Evolutionary conservation across 2,888 invertebrate genomes (phyloP).

Genomic region (Tryphoninae sp.): DNA sequence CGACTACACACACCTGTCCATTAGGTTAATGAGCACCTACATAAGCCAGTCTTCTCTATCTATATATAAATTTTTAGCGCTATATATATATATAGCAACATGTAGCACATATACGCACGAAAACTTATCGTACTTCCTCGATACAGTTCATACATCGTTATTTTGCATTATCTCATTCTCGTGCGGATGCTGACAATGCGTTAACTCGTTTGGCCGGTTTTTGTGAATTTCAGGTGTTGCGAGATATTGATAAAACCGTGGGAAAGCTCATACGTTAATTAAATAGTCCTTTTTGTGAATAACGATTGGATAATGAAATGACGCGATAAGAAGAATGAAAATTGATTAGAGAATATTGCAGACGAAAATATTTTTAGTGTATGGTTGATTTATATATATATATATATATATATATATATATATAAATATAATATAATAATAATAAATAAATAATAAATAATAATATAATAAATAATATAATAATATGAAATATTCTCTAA

Average conservation of each 20-base stretch:
- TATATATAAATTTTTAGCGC: neutral
- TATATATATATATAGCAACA: neutral
- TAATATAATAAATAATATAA: too few species aligned
- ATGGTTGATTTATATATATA: conserved; percentile 8
- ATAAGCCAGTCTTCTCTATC: conserved; percentile 1
- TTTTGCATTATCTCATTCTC: conserved; percentile 9
- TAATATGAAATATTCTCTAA: too few species aligned
- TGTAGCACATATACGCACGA: conserved; percentile 12
- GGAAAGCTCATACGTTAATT: conserved; percentile 4
- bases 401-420: too few species aligned
- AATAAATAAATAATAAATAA: too few species aligned
- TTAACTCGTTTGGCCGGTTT: conserved; percentile 14
- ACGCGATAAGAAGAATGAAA: conserved; percentile 18
- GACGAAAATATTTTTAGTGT: neutral
- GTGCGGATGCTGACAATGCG: conserved; percentile 28
- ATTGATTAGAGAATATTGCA: too few species aligned
- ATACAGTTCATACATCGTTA: conserved; percentile 10
- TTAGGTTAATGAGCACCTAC: conserved; percentile 58
- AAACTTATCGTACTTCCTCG: neutral
- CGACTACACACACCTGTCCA: conserved; percentile 42
- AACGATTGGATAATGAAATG: neutral
- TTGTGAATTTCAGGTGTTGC: conserved; percentile 10
- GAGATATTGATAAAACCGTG: conserved; percentile 29
- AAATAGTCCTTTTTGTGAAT: neutral
- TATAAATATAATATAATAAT: too few species aligned